Evolutionary conservation across 2,797 vertebrate genomes (phyloP).

Genomic region (Mus spretus): DNA sequence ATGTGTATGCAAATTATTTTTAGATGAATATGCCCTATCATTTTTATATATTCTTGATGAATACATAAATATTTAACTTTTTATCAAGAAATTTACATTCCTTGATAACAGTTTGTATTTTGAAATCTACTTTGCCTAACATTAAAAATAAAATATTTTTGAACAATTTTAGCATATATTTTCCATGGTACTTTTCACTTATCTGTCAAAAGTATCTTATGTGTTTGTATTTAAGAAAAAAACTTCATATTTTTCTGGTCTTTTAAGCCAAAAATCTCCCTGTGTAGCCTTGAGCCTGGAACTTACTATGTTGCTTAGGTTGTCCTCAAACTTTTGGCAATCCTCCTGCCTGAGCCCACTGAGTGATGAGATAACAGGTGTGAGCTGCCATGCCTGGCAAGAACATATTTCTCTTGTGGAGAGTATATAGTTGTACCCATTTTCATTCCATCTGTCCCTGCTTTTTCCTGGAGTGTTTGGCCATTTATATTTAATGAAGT

Average conservation of each 20-base stretch:
- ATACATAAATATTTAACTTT: constrained; percentile 9
- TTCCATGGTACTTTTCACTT: neutral
- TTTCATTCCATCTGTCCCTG: neutral
- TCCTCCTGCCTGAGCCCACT: neutral
- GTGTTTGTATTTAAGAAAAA: neutral
- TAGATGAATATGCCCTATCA: neutral
- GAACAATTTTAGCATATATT: neutral
- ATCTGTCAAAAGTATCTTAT: neutral
- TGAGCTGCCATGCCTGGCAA: neutral
- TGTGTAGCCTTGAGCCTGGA: neutral
- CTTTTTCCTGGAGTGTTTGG: neutral
- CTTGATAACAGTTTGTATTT: neutral
- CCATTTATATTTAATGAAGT: constrained; percentile 16
- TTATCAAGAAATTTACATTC: neutral
- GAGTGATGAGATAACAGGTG: too few species aligned
- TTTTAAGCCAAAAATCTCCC: neutral
- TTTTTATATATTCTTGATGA: neutral
- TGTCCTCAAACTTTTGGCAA: neutral
- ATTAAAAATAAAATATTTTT: neutral
- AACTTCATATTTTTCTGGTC: neutral
- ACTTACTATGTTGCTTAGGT: neutral
- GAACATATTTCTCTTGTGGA: neutral
- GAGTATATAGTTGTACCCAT: neutral
- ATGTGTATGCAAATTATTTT: neutral
- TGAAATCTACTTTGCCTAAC: neutral